Base-by-base conservation (phyloP, 2,797 vertebrate species). In the Molossus alvarezi region DNA sequence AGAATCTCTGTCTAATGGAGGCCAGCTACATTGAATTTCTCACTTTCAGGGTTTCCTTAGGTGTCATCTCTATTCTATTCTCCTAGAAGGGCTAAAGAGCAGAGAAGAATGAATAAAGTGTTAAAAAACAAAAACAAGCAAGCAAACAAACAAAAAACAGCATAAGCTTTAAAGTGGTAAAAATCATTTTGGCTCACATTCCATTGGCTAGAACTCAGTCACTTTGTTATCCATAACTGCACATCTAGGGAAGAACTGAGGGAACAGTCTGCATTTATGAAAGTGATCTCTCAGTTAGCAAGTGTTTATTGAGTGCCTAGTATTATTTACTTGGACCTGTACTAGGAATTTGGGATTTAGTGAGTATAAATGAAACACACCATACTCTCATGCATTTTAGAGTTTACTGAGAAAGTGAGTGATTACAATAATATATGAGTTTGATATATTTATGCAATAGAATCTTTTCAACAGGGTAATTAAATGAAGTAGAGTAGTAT, bases 391-490 rank as follows among this genome's bases (percentile, higher is more conserved):
- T 48, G 48, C 89, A 81, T 76, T 29, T 75, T 84, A 93, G 8
- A 94, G 53, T 89, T 67, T 91, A 75, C 73, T 51, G 27, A 62
- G 77, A 96, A 95, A 77, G 3, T 25, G 88, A 73, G 2, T 21
- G 81, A 91, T 57, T 57, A 29, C 25, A 82, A 41, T 45, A 67
- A 88, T 86, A 58, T 48, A 57, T 71, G 60, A 72, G 45, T 45
- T 94, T 48, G 14, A 62, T 72, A 73, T 84, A 37, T 72, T 75
- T 4, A 84, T 69, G 53, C 3, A 77, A 91, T 77, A 53, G 55
- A 84, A 51, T 64, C 9, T 45, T 88, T 93, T 83, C 25, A 64
- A 51, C 60, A 69, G 45, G 58, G 64, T 65, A 84, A 91, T 41
- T 80, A 84, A 60, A 84, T 79, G 18, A 72, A 77, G 71, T 82